phyloP scores from a whole-genome alignment of 2,797 vertebrate genomes.

The Florisuga fusca region DNA sequence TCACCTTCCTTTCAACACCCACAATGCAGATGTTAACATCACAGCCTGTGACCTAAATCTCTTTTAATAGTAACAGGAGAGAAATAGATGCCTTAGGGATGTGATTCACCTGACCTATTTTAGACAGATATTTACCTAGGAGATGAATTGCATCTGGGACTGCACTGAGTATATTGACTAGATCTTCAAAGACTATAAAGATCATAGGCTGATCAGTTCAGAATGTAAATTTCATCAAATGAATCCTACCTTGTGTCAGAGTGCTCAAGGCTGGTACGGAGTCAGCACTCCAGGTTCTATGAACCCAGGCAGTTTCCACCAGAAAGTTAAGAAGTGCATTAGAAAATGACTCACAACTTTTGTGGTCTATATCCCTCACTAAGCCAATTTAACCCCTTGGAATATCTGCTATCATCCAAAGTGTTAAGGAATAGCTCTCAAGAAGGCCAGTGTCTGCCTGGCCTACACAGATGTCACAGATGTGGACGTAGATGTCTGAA shows the following conservation, averaged over 20 bases:
- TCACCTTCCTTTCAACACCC: neutral
- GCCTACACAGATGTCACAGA: too few species aligned
- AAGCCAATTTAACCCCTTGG: neutral
- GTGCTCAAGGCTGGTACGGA: neutral
- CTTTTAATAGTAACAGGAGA: neutral
- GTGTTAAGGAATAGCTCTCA: neutral
- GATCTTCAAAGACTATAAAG: neutral
- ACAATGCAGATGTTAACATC: slow-evolving; percentile 27
- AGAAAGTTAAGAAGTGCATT: neutral
- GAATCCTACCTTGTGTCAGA: neutral
- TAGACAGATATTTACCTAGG: slow-evolving; percentile 35
- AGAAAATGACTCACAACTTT: neutral
- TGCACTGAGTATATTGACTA: neutral
- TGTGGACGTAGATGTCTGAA: neutral
- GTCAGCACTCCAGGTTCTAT: neutral
- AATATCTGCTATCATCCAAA: neutral
- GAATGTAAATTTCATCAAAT: slow-evolving; percentile 10
- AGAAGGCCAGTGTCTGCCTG: neutral
- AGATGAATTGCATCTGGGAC: neutral
- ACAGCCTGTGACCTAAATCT: slow-evolving; percentile 17
- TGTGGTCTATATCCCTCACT: neutral
- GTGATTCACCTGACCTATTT: slow-evolving; percentile 47
- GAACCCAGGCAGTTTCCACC: neutral
- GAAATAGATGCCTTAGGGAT: neutral
- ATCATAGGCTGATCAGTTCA: neutral